These are phyloP conservation scores for Pasiphila rectangulata DNA, from an alignment of 2,888 invertebrate genomes.

Conservation along the genomic window DNA sequence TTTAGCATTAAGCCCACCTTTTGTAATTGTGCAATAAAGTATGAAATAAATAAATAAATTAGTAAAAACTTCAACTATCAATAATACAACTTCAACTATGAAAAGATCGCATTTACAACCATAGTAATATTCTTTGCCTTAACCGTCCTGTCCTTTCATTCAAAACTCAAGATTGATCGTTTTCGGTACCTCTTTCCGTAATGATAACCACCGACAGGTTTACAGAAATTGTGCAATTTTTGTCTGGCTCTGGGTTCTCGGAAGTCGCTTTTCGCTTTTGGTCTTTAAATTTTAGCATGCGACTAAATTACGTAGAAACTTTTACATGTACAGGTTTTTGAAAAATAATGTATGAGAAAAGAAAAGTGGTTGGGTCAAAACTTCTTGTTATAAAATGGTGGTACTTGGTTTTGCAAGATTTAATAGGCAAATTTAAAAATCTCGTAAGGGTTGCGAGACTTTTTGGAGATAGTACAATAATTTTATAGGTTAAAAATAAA, in stretches of 20 bases:
- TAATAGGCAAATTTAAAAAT: too few relatives aligned
- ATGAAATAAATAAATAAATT: too few relatives aligned
- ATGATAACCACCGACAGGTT: conserved; percentile 27
- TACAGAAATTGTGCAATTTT: conserved; percentile 26
- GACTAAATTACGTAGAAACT: background rate
- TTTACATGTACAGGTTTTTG: background rate
- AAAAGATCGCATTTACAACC: conserved; percentile 13
- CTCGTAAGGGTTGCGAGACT: too few relatives aligned
- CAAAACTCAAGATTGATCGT: conserved; percentile 26
- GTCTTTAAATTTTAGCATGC: conserved; percentile 12
- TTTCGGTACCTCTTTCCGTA: conserved; percentile 22
- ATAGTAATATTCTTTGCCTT: background rate
- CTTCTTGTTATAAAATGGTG: background rate
- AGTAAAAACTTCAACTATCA: too few relatives aligned
- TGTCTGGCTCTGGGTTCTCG: conserved; percentile 20
- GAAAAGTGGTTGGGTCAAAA: background rate
- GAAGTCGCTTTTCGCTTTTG: conserved; percentile 22
- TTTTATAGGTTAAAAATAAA: background rate
- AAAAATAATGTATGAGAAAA: background rate
- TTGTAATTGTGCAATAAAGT: too few relatives aligned
- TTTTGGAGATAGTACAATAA: too few relatives aligned
- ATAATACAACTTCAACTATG: too few relatives aligned
- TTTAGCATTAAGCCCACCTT: too few relatives aligned
- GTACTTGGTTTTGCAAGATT: too few relatives aligned
- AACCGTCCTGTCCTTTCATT: conserved; percentile 16